Conservation (phyloP, 2,113 vertebrate species). For the Cettia cetti region DNA sequence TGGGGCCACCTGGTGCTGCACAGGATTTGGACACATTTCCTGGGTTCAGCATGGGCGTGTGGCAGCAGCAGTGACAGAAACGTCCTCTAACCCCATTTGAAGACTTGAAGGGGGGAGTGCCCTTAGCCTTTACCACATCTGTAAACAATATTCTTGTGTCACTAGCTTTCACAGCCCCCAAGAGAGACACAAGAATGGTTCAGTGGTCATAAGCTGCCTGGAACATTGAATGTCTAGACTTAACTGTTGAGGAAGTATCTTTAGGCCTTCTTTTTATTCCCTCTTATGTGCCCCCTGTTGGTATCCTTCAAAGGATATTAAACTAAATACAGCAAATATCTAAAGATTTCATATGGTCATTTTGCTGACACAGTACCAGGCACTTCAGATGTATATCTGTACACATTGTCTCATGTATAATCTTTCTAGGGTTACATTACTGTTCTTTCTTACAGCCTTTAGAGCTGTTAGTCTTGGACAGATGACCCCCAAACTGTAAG, state of each 20-base stretch:
- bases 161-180: not conserved
- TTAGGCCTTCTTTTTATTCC: not conserved
- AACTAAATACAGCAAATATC: not conserved
- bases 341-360: not conserved
- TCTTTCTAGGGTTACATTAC: not conserved
- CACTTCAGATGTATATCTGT: not conserved
- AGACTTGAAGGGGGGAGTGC: not conserved
- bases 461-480: not conserved
- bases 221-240: not conserved
- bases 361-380: not conserved
- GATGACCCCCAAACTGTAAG: not conserved
- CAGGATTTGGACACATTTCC: not conserved
- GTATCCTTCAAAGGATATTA: not conserved
- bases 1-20: not conserved
- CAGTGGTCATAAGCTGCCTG: not conserved
- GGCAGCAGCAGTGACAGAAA: not conserved
- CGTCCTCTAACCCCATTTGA: not conserved
- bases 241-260: not conserved
- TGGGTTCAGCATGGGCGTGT: not conserved
- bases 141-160: not conserved
- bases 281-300: not conserved
- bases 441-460: not conserved
- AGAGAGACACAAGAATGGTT: not conserved
- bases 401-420: not conserved
- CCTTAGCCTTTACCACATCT: not conserved